Base-by-base conservation (phyloP, 1,140 invertebrate species). In the Mactra quadrangularis region DNA sequence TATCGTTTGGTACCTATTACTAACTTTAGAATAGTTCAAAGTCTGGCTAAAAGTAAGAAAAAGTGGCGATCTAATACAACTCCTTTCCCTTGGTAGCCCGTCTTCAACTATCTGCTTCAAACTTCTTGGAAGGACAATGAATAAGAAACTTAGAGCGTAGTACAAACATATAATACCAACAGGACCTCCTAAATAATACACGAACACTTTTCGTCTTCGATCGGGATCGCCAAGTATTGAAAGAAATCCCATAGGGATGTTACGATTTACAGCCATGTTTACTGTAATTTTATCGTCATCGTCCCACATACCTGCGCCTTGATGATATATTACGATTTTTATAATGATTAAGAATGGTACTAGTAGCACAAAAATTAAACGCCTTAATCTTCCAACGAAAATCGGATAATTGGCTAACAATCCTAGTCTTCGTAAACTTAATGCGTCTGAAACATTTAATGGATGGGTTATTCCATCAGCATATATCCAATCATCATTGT, bases 91-190 rank as follows among this genome's bases (percentile, higher is more conserved):
- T 22, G 70, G 70, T 13, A 72, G 31, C 22, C 70, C 70, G 27
- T 72, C 53, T 35, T 72, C 50, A 55, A 72, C 19, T 3, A 72
- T 53, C 31, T 72, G 70, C 52, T 72, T 72, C 47, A 72, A 31
- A 25, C 52, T 55, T 57, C 70, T 35, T 38, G 70, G 70, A 4
- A 72, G n/a, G 55, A 53, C 70, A 25, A 72, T 57, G 31, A 72
- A 72, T 22, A 72, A 35, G 19, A 72, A 27, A 17, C 50, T 27
- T 27, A 72, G 52, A 3, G 13, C 22, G 13, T 15, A 72, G 27
- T 72, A 72, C 7, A 72, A n/a, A 38, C n/a, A 7, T 22, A 38
- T 31, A 25, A 72, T 17, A 33, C 70, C 70, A 38, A 72, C 52
- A 22, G 70, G 70, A 0, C 70, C 70, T 38, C 70, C 70, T 1